Conservation (phyloP, 2,113 vertebrate species). For the Nycticryphes semicollaris region DNA sequence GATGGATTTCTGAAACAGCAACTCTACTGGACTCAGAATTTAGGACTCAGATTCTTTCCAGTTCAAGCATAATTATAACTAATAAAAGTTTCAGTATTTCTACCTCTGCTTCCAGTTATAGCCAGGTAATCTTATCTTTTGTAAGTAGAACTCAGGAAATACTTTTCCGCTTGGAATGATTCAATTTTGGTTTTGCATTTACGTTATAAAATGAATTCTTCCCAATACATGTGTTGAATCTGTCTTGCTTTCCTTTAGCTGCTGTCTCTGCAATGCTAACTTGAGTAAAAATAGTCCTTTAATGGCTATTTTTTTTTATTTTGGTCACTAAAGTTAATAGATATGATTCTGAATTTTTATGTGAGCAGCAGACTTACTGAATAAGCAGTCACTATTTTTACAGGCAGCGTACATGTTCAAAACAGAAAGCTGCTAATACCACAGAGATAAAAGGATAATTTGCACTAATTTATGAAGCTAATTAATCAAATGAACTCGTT, state of each 20-base stretch:
- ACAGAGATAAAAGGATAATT: constrained; percentile 60
- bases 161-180: background rate
- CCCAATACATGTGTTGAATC: background rate
- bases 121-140: background rate
- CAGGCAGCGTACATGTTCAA: background rate
- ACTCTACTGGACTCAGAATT: background rate
- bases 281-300: background rate
- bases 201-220: background rate
- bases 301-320: background rate
- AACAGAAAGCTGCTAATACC: constrained; percentile 39
- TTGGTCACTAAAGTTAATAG: background rate
- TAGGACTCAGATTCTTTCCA: background rate
- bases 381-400: background rate
- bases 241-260: background rate
- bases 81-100: background rate
- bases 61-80: background rate
- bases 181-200: background rate
- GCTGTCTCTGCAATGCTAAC: background rate
- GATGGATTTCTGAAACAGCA: constrained; percentile 16
- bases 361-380: background rate
- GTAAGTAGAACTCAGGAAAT: background rate
- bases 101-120: constrained; percentile 1
- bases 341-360: background rate
- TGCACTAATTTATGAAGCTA: constrained; percentile 43
- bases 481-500: constrained; percentile 53